phyloP scores from a whole-genome alignment of 2,113 vertebrate genomes.

The Lontra canadensis region DNA sequence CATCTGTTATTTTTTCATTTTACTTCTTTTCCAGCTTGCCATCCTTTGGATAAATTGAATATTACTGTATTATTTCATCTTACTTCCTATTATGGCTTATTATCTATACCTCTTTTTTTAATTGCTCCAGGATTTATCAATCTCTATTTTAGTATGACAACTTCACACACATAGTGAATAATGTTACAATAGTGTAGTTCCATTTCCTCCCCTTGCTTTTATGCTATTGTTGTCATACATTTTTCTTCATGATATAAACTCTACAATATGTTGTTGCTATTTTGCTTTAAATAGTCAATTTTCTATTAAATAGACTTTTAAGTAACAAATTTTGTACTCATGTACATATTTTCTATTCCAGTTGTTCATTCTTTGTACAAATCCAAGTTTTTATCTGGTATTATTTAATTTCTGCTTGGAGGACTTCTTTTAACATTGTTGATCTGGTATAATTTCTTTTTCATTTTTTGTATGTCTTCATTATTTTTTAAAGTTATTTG shows the following conservation, averaged over 20 bases:
- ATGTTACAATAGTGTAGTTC: neutral
- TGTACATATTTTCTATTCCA: neutral
- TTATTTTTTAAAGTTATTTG: no score
- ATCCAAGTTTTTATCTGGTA: neutral
- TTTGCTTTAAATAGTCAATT: neutral
- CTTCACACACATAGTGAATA: neutral
- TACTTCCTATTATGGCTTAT: neutral
- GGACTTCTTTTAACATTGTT: neutral
- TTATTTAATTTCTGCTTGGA: neutral
- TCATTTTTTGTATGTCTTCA: neutral
- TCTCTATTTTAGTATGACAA: neutral
- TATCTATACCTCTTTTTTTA: neutral
- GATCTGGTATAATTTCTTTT: neutral
- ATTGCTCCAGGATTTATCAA: neutral
- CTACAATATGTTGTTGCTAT: neutral
- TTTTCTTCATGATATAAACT: neutral
- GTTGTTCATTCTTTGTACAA: neutral
- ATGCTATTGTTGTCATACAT: neutral
- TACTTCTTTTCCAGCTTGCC: neutral
- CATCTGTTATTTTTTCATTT: neutral
- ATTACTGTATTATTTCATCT: neutral
- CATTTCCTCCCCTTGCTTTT: neutral
- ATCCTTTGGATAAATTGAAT: neutral
- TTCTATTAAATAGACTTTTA: neutral
- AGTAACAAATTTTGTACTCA: neutral